Base-by-base conservation (phyloP, 2,888 invertebrate species). In the Dichetophora obliterata region DNA sequence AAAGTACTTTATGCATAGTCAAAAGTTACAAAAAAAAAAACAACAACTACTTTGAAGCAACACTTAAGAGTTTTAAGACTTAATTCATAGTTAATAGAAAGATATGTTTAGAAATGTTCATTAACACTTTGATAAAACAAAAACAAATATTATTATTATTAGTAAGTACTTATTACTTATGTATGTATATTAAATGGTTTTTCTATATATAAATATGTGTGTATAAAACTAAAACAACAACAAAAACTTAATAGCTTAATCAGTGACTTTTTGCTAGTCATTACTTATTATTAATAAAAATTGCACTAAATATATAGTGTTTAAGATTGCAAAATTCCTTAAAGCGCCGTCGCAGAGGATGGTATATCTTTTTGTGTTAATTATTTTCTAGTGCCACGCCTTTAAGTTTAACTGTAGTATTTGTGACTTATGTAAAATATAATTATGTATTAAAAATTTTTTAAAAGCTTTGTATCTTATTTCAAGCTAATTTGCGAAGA, bases 11-110 rank as follows among this genome's bases (percentile, higher is more conserved):
- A 37, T 22, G 66, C n/a, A 16, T 66, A 31, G 34, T 34, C 34
- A 43, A 57, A 8, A 5, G 5, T 57, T 9, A 57, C 1, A 24
- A 57, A n/a, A 43, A 43, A 1, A 43, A 43, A 1, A 43, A 43
- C 14, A 43, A 43, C 43, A 11, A 65, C 24, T 4, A 65, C 37
- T 8, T 34, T 80, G 77, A 76, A 78, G 74, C 71, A 77, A 76
- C 76, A 81, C 80, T 81, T 81, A 81, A 81, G 81, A 81, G 78
- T 80, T 80, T 27, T 79, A 80, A 80, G 78, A 81, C 81, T 80
- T 79, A 78, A 74, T 43, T 19, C 37, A 74, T 57, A 52, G 37
- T 65, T 59, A 5, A 75, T 54, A 71, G 65, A 75, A 63, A 77
- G 52, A 74, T 31, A 77, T n/a, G n/a, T n/a, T n/a, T n/a, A 31